A percentile compares a stretch with the other conserved stretches of the same genome.
Conservation (phyloP, 53 echinoderm and acorn worm species). For the Holothuria scabra region DNA sequence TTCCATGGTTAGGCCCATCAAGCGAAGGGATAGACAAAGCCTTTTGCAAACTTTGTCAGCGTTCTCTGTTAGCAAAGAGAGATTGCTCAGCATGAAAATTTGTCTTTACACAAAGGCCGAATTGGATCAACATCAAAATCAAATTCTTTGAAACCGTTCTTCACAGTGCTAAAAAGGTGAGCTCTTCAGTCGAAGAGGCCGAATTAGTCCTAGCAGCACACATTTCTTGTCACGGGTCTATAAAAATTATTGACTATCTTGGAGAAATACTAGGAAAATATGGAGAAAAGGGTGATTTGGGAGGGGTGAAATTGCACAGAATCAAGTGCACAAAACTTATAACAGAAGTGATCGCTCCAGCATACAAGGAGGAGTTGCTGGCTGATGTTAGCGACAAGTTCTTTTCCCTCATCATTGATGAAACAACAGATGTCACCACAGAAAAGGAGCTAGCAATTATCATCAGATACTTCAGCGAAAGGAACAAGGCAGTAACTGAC, state of each 20-base stretch:
- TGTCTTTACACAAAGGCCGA: not conserved
- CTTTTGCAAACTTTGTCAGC: constrained; percentile 15
- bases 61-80: not conserved
- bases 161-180: not conserved
- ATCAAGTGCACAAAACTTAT: constrained; percentile 40
- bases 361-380: not conserved
- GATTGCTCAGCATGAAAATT: constrained; percentile 10
- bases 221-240: constrained; percentile 9
- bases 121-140: not conserved
- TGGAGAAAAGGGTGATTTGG: constrained; percentile 31
- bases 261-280: constrained; percentile 21
- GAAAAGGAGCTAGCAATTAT: constrained; percentile 30
- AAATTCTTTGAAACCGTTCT: constrained; percentile 1
- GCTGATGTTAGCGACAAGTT: not conserved
- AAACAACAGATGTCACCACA: constrained; percentile 33
- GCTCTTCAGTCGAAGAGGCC: not conserved
- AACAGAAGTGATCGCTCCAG: constrained; percentile 26
- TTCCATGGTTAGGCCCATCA: constrained; percentile 2
- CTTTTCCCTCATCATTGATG: constrained; percentile 32
- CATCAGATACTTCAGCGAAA: constrained; percentile 32
- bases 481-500: constrained; percentile 14
- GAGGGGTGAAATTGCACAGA: not conserved
- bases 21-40: constrained; percentile 30
- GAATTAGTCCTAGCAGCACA: constrained; percentile 7
- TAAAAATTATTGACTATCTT: constrained; percentile 1